Conservation (phyloP, 2,113 vertebrate genomes). For the Mystacornis crossleyi region DNA sequence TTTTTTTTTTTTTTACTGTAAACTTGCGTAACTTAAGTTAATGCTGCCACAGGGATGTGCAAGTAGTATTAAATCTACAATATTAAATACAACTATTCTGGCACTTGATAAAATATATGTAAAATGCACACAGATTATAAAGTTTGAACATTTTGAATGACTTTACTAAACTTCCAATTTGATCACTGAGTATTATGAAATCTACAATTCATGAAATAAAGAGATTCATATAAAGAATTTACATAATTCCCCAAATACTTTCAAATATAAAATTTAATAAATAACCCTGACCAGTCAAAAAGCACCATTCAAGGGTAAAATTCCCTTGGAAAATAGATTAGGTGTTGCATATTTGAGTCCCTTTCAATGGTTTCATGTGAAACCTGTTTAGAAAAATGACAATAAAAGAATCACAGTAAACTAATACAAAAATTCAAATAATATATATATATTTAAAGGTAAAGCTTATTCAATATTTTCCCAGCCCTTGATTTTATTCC, state of each 20-base stretch:
- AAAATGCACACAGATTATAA: slow-evolving; percentile 62
- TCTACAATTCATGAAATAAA: slow-evolving; percentile 83
- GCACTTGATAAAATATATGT: slow-evolving; percentile 67
- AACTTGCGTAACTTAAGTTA: slow-evolving; percentile 6
- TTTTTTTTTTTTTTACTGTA: background rate
- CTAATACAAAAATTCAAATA: slow-evolving; percentile 71
- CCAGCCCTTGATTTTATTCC: slow-evolving; percentile 76
- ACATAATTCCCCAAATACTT: slow-evolving; percentile 86
- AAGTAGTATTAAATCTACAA: slow-evolving; percentile 31
- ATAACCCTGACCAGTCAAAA: slow-evolving; percentile 92
- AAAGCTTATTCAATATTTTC: slow-evolving; percentile 75
- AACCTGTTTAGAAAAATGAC: slow-evolving; percentile 78
- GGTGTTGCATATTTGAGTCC: slow-evolving; percentile 88
- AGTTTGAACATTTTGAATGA: slow-evolving; percentile 83
- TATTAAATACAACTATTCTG: slow-evolving; percentile 65
- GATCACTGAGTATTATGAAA: slow-evolving; percentile 82
- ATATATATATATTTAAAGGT: slow-evolving; percentile 58
- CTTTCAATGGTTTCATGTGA: slow-evolving; percentile 81
- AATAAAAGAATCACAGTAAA: slow-evolving; percentile 80
- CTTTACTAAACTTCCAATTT: slow-evolving; percentile 81
- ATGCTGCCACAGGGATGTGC: slow-evolving; percentile 47
- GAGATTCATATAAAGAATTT: slow-evolving; percentile 88
- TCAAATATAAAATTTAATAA: slow-evolving; percentile 91
- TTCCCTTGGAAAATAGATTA: slow-evolving; percentile 87
- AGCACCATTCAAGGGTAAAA: slow-evolving; percentile 91